Percentiles rank a stretch among this genome's conserved stretches.
phyloP scores from a whole-genome alignment of 2,888 invertebrate genomes.

The Philhelius pedissequus region DNA sequence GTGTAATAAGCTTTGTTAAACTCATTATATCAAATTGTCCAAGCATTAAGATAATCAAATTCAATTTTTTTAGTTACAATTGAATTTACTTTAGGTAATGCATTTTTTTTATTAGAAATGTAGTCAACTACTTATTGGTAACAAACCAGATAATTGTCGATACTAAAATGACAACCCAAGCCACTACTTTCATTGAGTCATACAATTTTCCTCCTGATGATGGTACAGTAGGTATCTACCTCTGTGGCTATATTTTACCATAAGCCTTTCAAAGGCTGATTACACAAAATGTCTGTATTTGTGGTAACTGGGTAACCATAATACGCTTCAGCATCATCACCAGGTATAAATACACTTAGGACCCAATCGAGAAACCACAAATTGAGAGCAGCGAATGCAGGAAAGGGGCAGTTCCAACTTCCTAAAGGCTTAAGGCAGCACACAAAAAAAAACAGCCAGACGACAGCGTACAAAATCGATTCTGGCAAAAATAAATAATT shows the following conservation, averaged over 20 bases:
- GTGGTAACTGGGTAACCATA: slow-evolving; percentile 24
- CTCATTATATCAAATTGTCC: too few species aligned
- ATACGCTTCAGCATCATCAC: slow-evolving; percentile 15
- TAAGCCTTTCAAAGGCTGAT: slow-evolving; percentile 39
- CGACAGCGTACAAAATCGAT: slow-evolving; percentile 67
- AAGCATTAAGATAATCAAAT: too few species aligned
- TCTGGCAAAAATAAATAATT: slow-evolving; percentile 68
- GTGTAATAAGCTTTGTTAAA: too few species aligned
- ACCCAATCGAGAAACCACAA: slow-evolving; percentile 62
- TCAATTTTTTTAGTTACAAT: too few species aligned
- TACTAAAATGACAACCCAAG: slow-evolving; percentile 47
- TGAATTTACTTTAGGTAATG: too few species aligned
- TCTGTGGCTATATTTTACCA: background rate
- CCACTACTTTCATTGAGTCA: slow-evolving; percentile 44
- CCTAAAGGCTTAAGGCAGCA: slow-evolving; percentile 34
- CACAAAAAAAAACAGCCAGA: slow-evolving; percentile 14
- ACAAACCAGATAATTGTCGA: background rate
- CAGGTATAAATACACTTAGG: slow-evolving; percentile 30
- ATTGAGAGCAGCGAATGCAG: slow-evolving; percentile 59
- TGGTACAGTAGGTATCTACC: background rate
- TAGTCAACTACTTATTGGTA: slow-evolving; percentile 13
- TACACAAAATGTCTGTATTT: slow-evolving; percentile 66
- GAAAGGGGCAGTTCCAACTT: slow-evolving; percentile 54
- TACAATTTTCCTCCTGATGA: slow-evolving; percentile 1
- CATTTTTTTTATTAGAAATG: background rate